Evolutionary conservation across 1,140 invertebrate species (phyloP).

Genomic region (Sitodiplosis mosellana): DNA sequence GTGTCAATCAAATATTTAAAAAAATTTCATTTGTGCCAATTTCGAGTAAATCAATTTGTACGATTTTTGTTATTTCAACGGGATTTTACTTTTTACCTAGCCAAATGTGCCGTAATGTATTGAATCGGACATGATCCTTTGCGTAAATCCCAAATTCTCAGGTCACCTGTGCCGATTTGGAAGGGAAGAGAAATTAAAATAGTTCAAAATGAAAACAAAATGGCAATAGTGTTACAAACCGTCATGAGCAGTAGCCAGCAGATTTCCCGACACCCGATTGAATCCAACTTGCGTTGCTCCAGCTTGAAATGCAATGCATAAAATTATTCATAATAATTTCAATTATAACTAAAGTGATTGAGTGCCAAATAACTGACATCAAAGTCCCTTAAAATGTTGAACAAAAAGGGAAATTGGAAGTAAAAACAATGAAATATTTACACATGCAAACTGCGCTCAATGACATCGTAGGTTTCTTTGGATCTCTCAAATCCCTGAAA

Average conservation of each 20-base stretch:
- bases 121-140: conserved; percentile 72
- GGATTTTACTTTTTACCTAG: too few relatives aligned
- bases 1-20: too few relatives aligned
- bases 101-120: conserved; percentile 84
- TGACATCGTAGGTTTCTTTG: conserved; percentile 58
- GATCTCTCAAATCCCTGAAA: conserved; percentile 81
- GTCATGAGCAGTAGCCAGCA: conserved; percentile 85
- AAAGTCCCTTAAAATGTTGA: too few relatives aligned
- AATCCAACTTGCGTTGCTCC: conserved; percentile 88
- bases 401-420: conserved; percentile 2
- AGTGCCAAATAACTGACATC: too few relatives aligned
- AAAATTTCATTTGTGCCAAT: conserved; percentile 20
- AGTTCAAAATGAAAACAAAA: too few relatives aligned
- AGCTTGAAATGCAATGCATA: conserved; percentile 30
- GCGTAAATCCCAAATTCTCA: conserved; percentile 87
- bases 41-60: too few relatives aligned
- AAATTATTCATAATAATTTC: too few relatives aligned
- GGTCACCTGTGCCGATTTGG: too few relatives aligned
- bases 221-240: too few relatives aligned
- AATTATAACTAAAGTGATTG: too few relatives aligned
- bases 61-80: too few relatives aligned
- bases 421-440: conserved; percentile 7
- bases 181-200: too few relatives aligned
- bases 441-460: conserved; percentile 49
- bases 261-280: conserved; percentile 65